A percentile compares a stretch with the other conserved stretches of the same genome.
Evolutionary conservation across 2,888 invertebrate genomes (phyloP).

Genomic region (Arenicola marina): DNA sequence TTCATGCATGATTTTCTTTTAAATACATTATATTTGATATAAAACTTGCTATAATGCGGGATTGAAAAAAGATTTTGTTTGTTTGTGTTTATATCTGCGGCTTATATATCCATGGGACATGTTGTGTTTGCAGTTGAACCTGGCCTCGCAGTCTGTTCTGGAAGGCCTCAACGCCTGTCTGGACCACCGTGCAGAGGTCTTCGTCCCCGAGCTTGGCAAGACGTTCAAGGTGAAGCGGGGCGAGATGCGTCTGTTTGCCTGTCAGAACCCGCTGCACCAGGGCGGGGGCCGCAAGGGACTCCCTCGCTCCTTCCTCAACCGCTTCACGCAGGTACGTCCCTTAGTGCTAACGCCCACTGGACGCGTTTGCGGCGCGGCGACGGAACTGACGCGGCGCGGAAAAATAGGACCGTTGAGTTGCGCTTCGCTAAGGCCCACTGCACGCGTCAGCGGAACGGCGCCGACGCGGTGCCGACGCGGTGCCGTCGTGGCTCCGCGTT

Average conservation of each 20-base stretch:
- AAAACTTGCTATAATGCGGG: background rate
- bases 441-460: too few species aligned
- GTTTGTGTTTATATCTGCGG: too few species aligned
- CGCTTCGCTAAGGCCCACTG: too few species aligned
- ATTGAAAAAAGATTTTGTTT: background rate
- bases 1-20: too few species aligned
- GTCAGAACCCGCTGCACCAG: conserved; percentile 95
- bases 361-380: too few species aligned
- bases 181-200: conserved; percentile 96
- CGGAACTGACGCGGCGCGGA: too few species aligned
- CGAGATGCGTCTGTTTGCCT: conserved; percentile 89
- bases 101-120: too few species aligned
- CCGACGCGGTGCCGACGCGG: too few species aligned
- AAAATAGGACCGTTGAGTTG: too few species aligned
- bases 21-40: background rate
- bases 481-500: too few species aligned
- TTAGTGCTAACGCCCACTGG: too few species aligned
- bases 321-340: conserved; percentile 83
- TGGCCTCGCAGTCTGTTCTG: conserved; percentile 96
- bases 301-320: conserved; percentile 94
- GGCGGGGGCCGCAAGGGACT: conserved; percentile 95
- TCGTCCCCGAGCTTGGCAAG: conserved; percentile 88
- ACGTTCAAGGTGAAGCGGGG: conserved; percentile 75
- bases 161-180: conserved; percentile 98
- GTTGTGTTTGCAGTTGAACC: conserved; percentile 75